Conservation (phyloP, 2,888 invertebrate species). For the Agriopis aurantiaria region DNA sequence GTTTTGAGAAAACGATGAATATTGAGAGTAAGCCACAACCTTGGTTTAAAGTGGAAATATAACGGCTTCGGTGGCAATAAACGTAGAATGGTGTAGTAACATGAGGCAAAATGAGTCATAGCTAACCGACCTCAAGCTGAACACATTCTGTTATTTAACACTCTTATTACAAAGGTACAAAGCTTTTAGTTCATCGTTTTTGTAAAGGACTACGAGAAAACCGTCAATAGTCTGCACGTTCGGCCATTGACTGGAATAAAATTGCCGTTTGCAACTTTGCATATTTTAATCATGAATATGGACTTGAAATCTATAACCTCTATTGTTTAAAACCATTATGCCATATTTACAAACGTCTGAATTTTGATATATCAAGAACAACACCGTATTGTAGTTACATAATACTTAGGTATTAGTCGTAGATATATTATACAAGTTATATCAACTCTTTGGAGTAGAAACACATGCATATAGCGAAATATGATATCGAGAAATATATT, state of each 20-base stretch:
- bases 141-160: constrained; percentile 26
- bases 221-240: constrained; percentile 34
- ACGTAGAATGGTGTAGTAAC: constrained; percentile 46
- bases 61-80: constrained; percentile 44
- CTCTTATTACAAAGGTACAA: constrained; percentile 39
- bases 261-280: constrained; percentile 32
- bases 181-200: constrained; percentile 31
- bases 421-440: not conserved
- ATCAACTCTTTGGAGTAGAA: not conserved
- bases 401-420: not conserved
- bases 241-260: constrained; percentile 41
- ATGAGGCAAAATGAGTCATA: constrained; percentile 44
- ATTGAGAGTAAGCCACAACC: constrained; percentile 40
- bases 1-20: constrained; percentile 34
- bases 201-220: constrained; percentile 34
- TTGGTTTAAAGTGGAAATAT: constrained; percentile 34
- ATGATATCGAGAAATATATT: constrained; percentile 42
- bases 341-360: not conserved
- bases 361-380: constrained; percentile 3
- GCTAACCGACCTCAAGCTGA: constrained; percentile 27
- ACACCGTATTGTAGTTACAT: constrained; percentile 45
- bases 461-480: constrained; percentile 47
- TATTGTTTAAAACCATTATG: constrained; percentile 9
- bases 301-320: constrained; percentile 17
- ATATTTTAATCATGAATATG: constrained; percentile 39